Conservation (phyloP, 2,113 vertebrate genomes). For the Clarias batrachus region DNA sequence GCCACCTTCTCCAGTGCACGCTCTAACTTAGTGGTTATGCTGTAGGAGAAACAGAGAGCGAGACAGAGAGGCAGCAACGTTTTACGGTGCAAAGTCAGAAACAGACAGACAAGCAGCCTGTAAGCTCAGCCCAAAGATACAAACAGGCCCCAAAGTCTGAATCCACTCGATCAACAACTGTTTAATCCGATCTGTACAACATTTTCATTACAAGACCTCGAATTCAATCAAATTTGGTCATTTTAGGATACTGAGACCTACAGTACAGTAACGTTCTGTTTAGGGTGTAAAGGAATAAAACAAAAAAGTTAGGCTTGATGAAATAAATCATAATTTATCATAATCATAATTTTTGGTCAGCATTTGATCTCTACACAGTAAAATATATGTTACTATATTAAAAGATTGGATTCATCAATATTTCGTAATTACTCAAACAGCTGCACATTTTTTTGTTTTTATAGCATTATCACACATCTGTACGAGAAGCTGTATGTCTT, state of each 20-base stretch:
- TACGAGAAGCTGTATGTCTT: neutral
- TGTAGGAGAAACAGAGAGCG: conserved; percentile 62
- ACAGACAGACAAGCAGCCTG: conserved; percentile 1
- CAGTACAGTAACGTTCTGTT: neutral
- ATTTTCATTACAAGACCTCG: neutral
- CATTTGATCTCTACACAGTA: neutral
- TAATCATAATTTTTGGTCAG: neutral
- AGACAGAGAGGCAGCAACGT: conserved; percentile 10
- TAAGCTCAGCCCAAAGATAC: neutral
- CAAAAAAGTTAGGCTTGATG: neutral
- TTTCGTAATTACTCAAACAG: neutral
- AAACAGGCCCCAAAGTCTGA: neutral
- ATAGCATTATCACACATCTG: neutral
- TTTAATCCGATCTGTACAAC: neutral
- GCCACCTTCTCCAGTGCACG: conserved; percentile 98
- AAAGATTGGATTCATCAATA: neutral
- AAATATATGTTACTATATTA: neutral
- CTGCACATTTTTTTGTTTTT: neutral
- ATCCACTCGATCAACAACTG: neutral
- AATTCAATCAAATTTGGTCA: neutral
- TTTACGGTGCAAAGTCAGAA: conserved; percentile 4
- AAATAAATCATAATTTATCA: neutral
- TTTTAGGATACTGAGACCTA: too few species aligned
- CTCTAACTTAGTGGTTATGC: conserved; percentile 98
- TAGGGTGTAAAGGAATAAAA: neutral